These are phyloP conservation scores for Papilio helenus DNA, from an alignment of 1,140 invertebrate genomes.

Conservation along the genomic window DNA sequence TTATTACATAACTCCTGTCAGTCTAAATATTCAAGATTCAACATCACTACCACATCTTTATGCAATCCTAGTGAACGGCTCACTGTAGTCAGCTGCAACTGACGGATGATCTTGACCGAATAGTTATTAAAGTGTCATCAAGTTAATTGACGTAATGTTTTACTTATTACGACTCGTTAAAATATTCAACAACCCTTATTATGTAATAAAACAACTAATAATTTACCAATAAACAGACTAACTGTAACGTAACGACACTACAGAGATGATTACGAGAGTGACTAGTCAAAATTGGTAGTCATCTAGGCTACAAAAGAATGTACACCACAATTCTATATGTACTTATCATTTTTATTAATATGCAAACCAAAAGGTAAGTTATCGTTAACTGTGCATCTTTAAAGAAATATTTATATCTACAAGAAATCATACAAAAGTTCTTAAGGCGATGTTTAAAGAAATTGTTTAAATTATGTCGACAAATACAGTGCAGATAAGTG, in stretches of 20 bases:
- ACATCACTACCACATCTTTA: constrained; percentile 25
- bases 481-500: background rate
- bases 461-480: background rate
- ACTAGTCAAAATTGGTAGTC: too few relatives aligned
- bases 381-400: too few relatives aligned
- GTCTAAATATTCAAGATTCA: background rate
- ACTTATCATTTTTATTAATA: too few relatives aligned
- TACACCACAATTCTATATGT: too few relatives aligned
- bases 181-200: background rate
- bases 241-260: background rate
- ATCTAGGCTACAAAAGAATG: too few relatives aligned
- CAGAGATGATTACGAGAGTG: background rate
- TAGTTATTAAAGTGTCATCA: constrained; percentile 38
- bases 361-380: too few relatives aligned
- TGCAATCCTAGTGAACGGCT: constrained; percentile 35
- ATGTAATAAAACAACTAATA: background rate
- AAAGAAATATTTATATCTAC: too few relatives aligned
- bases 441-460: too few relatives aligned
- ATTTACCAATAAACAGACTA: background rate
- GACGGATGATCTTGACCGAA: constrained; percentile 37
- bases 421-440: too few relatives aligned
- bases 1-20: constrained; percentile 23
- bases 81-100: constrained; percentile 5
- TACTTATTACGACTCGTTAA: background rate
- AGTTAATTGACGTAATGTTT: constrained; percentile 18